A percentile compares a stretch with the other conserved stretches of the same genome.
phyloP scores from a whole-genome alignment of 2,797 vertebrate genomes.

The Sebastes hubbsi region DNA sequence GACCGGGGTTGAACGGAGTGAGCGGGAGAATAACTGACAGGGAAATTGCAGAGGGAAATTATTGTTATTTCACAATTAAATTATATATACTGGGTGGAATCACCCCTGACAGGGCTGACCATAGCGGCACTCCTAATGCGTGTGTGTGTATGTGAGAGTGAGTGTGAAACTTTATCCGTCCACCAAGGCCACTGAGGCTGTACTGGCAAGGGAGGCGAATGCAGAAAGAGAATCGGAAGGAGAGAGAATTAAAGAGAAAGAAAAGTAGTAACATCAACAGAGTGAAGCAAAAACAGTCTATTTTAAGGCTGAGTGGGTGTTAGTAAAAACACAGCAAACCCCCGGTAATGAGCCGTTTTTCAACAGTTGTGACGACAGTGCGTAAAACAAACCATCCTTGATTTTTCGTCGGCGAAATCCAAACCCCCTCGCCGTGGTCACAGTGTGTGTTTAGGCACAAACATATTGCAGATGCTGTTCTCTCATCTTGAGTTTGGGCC shows the following conservation, averaged over 20 bases:
- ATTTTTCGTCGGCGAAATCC: slow-evolving; percentile 29
- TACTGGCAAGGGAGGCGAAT: slow-evolving; percentile 56
- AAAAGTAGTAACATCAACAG: slow-evolving; percentile 67
- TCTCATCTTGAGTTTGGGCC: slow-evolving; percentile 36
- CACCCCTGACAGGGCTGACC: slow-evolving; percentile 74
- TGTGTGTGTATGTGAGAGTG: slow-evolving; percentile 33
- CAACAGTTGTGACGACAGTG: slow-evolving; percentile 46
- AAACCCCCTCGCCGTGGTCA: neutral
- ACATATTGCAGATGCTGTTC: slow-evolving; percentile 46
- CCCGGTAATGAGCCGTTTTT: slow-evolving; percentile 48
- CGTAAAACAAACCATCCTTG: slow-evolving; percentile 49
- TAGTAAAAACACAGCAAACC: slow-evolving; percentile 66
- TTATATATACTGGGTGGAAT: slow-evolving; percentile 80
- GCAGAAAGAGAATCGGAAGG: slow-evolving; percentile 59
- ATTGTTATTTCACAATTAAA: slow-evolving; percentile 84
- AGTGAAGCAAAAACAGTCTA: slow-evolving; percentile 60
- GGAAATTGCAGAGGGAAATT: slow-evolving; percentile 77
- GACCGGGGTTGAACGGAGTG: slow-evolving; percentile 26
- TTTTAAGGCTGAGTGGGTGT: slow-evolving; percentile 72
- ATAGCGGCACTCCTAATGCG: slow-evolving; percentile 44
- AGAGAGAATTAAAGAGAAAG: slow-evolving; percentile 67
- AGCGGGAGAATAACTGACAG: slow-evolving; percentile 72
- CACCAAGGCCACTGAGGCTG: slow-evolving; percentile 74
- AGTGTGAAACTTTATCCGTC: slow-evolving; percentile 74
- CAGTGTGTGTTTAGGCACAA: slow-evolving; percentile 50